Percentiles rank a stretch among this genome's conserved stretches.
These are phyloP conservation scores for Heterodera filipjevi DNA, from an alignment of 2,888 invertebrate species.

Conservation along the genomic window DNA sequence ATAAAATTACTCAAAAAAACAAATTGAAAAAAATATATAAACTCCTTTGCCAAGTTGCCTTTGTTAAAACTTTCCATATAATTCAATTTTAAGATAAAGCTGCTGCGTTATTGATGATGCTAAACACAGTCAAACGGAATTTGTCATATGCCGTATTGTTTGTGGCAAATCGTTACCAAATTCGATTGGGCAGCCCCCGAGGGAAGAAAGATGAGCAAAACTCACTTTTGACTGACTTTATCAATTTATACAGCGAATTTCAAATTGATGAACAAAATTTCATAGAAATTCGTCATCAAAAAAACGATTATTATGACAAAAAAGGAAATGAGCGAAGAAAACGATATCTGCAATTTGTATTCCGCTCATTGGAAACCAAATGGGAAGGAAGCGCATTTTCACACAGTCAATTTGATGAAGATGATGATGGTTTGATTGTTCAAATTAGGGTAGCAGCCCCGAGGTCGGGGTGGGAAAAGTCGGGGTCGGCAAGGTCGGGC, in stretches of 20 bases:
- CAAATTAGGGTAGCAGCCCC: too few relatives aligned
- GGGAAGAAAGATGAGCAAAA: background rate
- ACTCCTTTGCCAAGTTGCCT: too few relatives aligned
- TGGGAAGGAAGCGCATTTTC: conserved; percentile 3
- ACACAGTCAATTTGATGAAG: background rate
- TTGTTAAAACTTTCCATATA: too few relatives aligned
- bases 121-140: background rate
- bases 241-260: background rate
- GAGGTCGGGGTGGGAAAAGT: too few relatives aligned
- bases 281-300: background rate
- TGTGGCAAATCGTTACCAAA: background rate
- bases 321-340: background rate
- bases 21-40: too few relatives aligned
- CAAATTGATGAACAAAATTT: background rate
- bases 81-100: background rate
- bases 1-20: too few relatives aligned
- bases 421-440: too few relatives aligned
- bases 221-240: background rate
- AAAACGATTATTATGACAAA: background rate
- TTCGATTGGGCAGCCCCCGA: background rate
- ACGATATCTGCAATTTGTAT: background rate
- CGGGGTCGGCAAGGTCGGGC: too few relatives aligned
- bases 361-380: background rate
- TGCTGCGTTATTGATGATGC: background rate
- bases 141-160: background rate